Base-by-base conservation (phyloP, 2,113 vertebrate species). In the Urocynchramus pylzowi region DNA sequence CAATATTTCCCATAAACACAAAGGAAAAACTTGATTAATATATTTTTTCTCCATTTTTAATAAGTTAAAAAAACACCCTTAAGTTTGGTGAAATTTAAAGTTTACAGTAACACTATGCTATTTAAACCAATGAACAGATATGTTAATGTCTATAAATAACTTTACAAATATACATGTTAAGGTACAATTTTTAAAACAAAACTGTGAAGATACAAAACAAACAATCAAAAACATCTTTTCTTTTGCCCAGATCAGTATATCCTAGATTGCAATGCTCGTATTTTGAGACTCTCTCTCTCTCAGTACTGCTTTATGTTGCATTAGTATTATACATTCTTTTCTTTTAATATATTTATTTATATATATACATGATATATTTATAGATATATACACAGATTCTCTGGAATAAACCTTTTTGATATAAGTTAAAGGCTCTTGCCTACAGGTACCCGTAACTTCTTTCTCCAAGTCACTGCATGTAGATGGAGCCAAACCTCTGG, bases 81-180 rank as follows among this genome's bases (percentile, higher is more conserved):
- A 98, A 98, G 97, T 79, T 97, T 39, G 91, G 95, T 97, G 95
- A 98, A 95, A 75, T 67, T 93, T 76, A 69, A 96, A 83, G 96
- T 97, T 96, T 98, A 98, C 98, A 98, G 98, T 98, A 98, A 98
- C 54, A 26, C 98, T 96, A 97, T 71, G 60, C 98, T 97, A 97
- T 98, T 98, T 98, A 95, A 93, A 98, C 97, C 97, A 73, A 98
- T 97, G 97, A 98, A 98, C 98, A 97, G 97, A 98, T 98, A 98
- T 98, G 98, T 98, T 99, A 98, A 98, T 96, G 98, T 98, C 98
- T 99, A 99, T 99, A 99, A 99, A 99, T 99, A 99, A 98, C 98
- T 99, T 99, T 99, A 99, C 99, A 99, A 99, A 99, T 99, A 99
- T 99, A 99, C 99, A 99, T 60, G 98, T 98, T 99, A 98, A 98